Evolutionary conservation across 1,140 invertebrate species (phyloP).

Genomic region (Trichomalopsis sarcophagae): DNA sequence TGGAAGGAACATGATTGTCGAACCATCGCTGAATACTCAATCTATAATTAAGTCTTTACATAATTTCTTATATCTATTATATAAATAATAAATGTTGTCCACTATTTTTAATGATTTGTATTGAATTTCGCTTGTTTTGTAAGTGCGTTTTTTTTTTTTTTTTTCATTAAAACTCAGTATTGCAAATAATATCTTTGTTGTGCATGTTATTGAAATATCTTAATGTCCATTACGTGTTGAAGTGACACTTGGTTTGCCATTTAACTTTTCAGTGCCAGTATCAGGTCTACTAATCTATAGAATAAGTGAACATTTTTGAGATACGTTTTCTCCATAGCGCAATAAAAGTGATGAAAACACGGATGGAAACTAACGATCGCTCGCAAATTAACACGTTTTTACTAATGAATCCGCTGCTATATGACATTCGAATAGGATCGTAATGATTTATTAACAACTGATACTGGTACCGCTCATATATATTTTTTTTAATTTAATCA

Average conservation of each 20-base stretch:
- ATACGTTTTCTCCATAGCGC: not conserved
- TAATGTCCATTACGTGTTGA: slow-evolving; percentile 35
- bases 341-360: not conserved
- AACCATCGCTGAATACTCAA: slow-evolving; percentile 33
- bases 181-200: slow-evolving; percentile 28
- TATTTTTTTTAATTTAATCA: slow-evolving; percentile 35
- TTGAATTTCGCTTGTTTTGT: slow-evolving; percentile 56
- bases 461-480: slow-evolving; percentile 34
- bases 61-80: slow-evolving; percentile 24
- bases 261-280: slow-evolving; percentile 39
- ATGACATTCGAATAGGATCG: no score
- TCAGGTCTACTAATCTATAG: not conserved
- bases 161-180: slow-evolving; percentile 37
- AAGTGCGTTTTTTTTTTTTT: slow-evolving; percentile 36
- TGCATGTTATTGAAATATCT: slow-evolving; percentile 49
- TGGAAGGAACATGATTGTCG: slow-evolving; percentile 53
- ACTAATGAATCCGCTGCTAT: no score
- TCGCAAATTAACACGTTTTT: not conserved
- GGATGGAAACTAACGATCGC: not conserved
- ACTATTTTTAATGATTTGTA: slow-evolving; percentile 41
- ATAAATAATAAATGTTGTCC: slow-evolving; percentile 41
- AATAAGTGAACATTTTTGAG: not conserved
- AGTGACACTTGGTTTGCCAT: slow-evolving; percentile 18
- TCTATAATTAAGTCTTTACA: slow-evolving; percentile 18
- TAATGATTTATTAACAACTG: not conserved